Evolutionary conservation across 2,797 vertebrate genomes (phyloP), one percentile per base, ranked within the genome.

Genomic region (Galago senegalensis): DNA sequence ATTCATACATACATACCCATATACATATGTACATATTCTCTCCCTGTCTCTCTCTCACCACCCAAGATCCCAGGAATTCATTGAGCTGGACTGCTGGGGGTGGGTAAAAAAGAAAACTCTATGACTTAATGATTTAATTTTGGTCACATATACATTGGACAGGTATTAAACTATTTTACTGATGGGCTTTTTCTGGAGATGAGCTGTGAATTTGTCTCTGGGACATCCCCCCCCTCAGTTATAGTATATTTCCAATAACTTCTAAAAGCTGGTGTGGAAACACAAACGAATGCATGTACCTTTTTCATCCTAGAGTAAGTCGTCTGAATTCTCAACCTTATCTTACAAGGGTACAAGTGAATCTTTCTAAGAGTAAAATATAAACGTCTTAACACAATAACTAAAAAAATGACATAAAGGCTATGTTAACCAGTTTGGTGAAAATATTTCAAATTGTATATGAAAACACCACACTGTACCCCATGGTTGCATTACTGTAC

Each of bases 61-160:
- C 21, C 14, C 21, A 70, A 75, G 49, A 80, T 88, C 16, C 67
- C 46, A 94, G 27, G 53, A 96, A 91, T 89, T 95, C 60, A 56
- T 7, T 89, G 11, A n/a, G 37, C 34, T 63, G 53, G 20, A 77
- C 83, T 73, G 27, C 65, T 82, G 34, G 53, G 72, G 43, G 31
- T 80, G n/a, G 81, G 25, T 79, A 72, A 84, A 80, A n/a, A 58
- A 76, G 37, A 31, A 46, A 80, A 80, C 23, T 23, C n/a, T 13
- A 37, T 10, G 90, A n/a, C 75, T 85, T 27, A 85, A 80, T 8
- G 37, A 91, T 93, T 83, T 18, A 46, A 29, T 83, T 82, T 31
- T 60, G 27, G 73, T 25, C 46, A 76, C 14, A 91, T 63, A 76
- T 20, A 82, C 27, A 63, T 40, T 46, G 72, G 43, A 37, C 80